A percentile compares a stretch with the other conserved stretches of the same genome.
Conservation (phyloP, 1,140 invertebrate genomes). For the Holcopasites calliopsidis region DNA sequence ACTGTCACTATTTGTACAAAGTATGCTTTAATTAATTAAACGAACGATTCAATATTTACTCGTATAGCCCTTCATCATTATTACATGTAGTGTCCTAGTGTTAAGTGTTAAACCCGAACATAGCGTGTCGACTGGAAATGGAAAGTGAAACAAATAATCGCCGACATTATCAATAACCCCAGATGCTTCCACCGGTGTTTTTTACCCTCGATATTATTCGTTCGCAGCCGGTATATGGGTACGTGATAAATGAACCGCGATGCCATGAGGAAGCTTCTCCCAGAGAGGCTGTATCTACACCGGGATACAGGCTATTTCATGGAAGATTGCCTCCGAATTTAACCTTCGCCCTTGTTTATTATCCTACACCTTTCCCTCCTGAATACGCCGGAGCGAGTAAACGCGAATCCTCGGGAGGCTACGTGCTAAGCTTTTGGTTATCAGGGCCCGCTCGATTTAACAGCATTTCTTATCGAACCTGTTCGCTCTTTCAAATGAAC, state of each 20-base stretch:
- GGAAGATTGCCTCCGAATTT: conserved; percentile 56
- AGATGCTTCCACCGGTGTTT: conserved; percentile 14
- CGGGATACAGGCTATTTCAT: conserved; percentile 56
- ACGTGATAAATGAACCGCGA: conserved; percentile 24
- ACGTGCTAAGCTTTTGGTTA: conserved; percentile 43
- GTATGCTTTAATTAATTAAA: too few relatives aligned
- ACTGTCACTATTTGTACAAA: too few relatives aligned
- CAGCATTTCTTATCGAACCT: conserved; percentile 24
- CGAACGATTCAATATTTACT: too few relatives aligned
- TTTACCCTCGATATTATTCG: conserved; percentile 21
- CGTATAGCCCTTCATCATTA: too few relatives aligned
- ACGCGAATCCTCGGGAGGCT: conserved; percentile 44
- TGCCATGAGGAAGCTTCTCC: conserved; percentile 17
- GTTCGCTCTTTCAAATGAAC: conserved; percentile 24
- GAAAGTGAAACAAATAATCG: neutral
- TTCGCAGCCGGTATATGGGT: neutral
- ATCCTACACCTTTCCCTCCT: conserved; percentile 29
- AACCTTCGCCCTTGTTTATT: conserved; percentile 58
- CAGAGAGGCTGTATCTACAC: conserved; percentile 10
- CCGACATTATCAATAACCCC: conserved; percentile 1
- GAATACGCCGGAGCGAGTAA: conserved; percentile 29
- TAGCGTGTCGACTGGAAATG: neutral
- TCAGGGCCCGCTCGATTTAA: conserved; percentile 40
- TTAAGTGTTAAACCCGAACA: too few relatives aligned
- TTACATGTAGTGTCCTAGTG: too few relatives aligned